Evolutionary conservation across 2,888 invertebrate species (phyloP).

Genomic region (Cenopis cana): DNA sequence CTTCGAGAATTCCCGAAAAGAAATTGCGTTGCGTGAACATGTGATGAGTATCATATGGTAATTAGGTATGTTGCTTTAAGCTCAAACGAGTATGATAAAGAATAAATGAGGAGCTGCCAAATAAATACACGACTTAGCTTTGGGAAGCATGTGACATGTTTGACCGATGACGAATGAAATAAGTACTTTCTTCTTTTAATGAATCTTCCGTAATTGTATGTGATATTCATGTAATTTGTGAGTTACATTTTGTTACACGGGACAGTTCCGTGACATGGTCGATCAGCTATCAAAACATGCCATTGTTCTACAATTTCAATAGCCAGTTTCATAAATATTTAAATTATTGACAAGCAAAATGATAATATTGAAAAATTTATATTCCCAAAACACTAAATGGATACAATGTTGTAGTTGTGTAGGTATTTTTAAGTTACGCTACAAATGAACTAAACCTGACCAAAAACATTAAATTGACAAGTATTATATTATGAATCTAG

Average conservation of each 20-base stretch:
- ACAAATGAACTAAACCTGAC: conserved; percentile 38
- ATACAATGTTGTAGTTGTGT: conserved; percentile 17
- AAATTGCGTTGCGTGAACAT: conserved; percentile 92
- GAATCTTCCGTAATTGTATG: conserved; percentile 34
- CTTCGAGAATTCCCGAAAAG: conserved; percentile 89
- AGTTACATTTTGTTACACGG: conserved; percentile 20
- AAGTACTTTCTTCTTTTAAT: conserved; percentile 15
- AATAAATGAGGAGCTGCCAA: conserved; percentile 23
- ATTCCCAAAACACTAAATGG: conserved; percentile 35
- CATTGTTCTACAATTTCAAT: conserved; percentile 40
- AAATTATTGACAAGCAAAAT: conserved; percentile 21
- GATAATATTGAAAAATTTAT: conserved; percentile 17
- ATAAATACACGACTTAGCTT: conserved; percentile 12
- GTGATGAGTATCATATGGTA: conserved; percentile 68
- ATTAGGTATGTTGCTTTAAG: conserved; percentile 31
- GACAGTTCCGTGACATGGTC: conserved; percentile 9
- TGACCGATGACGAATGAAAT: conserved; percentile 3
- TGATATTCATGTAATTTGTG: conserved; percentile 36
- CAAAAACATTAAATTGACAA: conserved; percentile 50
- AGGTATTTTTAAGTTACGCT: conserved; percentile 36
- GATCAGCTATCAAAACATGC: conserved; percentile 16
- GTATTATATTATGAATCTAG: conserved; percentile 56
- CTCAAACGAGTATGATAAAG: conserved; percentile 32
- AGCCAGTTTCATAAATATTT: conserved; percentile 41
- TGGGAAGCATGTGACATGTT: conserved; percentile 10